Conservation (phyloP, 2,888 invertebrate species). For the Euplagia quadripunctaria region DNA sequence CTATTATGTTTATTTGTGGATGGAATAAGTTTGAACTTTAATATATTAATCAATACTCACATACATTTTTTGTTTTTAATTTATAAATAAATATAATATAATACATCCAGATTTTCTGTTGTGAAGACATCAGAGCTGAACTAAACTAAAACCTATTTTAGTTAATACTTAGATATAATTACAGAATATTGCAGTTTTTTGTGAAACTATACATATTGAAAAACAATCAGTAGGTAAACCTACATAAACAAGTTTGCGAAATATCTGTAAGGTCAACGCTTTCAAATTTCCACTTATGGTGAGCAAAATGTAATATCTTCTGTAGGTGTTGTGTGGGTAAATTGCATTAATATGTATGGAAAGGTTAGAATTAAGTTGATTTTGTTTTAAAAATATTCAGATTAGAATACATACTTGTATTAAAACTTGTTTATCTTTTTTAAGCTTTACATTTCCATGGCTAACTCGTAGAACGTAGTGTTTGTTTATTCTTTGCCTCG, state of each 20-base stretch:
- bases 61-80: neutral
- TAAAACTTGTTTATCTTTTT: neutral
- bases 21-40: neutral
- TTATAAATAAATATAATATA: neutral
- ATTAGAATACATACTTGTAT: neutral
- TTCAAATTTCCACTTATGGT: slow-evolving; percentile 51
- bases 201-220: no score
- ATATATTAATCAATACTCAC: neutral
- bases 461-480: slow-evolving; percentile 50
- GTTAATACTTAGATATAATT: no score
- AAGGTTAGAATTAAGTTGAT: neutral
- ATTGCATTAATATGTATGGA: slow-evolving; percentile 17
- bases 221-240: no score
- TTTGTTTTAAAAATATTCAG: neutral
- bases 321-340: slow-evolving; percentile 55
- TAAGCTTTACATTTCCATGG: neutral
- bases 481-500: slow-evolving; percentile 7
- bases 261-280: slow-evolving; percentile 52
- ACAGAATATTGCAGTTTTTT: no score
- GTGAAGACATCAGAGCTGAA: no score
- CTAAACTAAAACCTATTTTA: no score
- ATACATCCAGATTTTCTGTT: no score
- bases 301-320: slow-evolving; percentile 30
- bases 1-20: neutral
- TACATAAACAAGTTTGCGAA: slow-evolving; percentile 28